Base-by-base conservation (phyloP, 2,888 invertebrate genomes). In the Tupiocoris notatus region DNA sequence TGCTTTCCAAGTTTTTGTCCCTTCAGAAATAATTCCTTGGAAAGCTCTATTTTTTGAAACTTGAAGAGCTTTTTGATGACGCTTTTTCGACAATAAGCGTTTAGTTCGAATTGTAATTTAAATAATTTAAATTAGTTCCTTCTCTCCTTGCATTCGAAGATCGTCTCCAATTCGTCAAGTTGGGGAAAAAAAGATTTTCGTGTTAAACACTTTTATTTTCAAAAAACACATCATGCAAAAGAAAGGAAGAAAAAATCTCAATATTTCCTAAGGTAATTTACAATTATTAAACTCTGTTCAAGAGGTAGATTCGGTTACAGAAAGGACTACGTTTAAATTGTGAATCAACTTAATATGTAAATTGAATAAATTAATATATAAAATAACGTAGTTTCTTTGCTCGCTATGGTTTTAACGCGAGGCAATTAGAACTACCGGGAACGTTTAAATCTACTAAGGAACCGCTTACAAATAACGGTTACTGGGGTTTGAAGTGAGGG, bases 231-330 rank as follows among this genome's bases (percentile, higher is more conserved):
- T 65, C 18, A 16, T 39, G 65, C 22, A 57, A 22, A 17, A 59
- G 57, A 58, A 12, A 63, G 18, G 25, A 22, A 57, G 24, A 21
- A 58, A n/a, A 57, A 24, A 22, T n/a, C 25, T 22, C 59, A n/a
- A 57, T 24, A 22, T n/a, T 58, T 22, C 59, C 18, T 59, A 58
- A 23, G 59, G 59, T 59, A 22, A 70, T 70, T 70, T 70, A 70
- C 59, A 70, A 70, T 58, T 17, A 56, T 70, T 70, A 70, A 70
- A 58, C 70, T 70, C 70, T 70, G 70, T 59, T 61, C 18, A 23
- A 70, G 70, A 70, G 70, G 70, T 70, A 70, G 70, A 70, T 70
- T 17, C 24, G 70, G 70, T 70, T 70, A 70, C 59, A 59, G 22
- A 59, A 70, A 70, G 70, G 70, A 70, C 57, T 59, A 39, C 39